Evolutionary conservation across 2,888 invertebrate genomes (phyloP), one percentile per base, ranked within the genome.

Genomic region (Torymus texanus): DNA sequence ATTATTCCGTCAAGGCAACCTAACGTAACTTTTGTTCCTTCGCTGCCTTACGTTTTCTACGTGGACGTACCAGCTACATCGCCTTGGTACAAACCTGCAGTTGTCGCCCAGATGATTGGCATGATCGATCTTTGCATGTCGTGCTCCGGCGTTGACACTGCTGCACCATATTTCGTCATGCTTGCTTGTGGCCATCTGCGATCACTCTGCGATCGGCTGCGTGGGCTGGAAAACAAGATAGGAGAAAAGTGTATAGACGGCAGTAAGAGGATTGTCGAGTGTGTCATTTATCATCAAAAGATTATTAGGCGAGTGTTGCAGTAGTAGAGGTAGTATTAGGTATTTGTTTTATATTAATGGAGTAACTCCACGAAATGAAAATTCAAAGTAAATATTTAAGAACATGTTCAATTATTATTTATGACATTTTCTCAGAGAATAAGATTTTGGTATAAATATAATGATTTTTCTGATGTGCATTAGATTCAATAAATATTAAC

Each of bases 81-180:
- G 0, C 85, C 86, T 0, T 84, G 81, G 78, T 86, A 84, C 55
- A 84, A 85, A 56, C 66, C 84, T 0, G 74, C 70, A 14, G 84
- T 83, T 29, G n/a, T 68, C 2, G 1, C 80, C 16, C 85, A 86
- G 66, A 62, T 85, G n/a, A 18, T 75, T 3, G 55, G 75, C 2
- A 79, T 84, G 63, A 18, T 78, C 2, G 81, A 82, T 62, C 80
- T 83, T 13, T 82, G 81, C 1, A 14, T 84, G 5, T 81, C 83
- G 0, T 83, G 79, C 62, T 83, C 81, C 4, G 85, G 75, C 14
- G 72, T 78, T 0, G 85, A 86, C 71, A 85, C 84, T 0, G 61
- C 82, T 50, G 85, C 84, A 0, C 84, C 85, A 41, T 63, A 84
- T 21, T 72, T 86, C 4, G 65, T 84, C 12, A 65, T 84, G 56